Evolutionary conservation across 2,888 invertebrate species (phyloP), one percentile per base, ranked within the genome.

Genomic region (Agrilus mali): DNA sequence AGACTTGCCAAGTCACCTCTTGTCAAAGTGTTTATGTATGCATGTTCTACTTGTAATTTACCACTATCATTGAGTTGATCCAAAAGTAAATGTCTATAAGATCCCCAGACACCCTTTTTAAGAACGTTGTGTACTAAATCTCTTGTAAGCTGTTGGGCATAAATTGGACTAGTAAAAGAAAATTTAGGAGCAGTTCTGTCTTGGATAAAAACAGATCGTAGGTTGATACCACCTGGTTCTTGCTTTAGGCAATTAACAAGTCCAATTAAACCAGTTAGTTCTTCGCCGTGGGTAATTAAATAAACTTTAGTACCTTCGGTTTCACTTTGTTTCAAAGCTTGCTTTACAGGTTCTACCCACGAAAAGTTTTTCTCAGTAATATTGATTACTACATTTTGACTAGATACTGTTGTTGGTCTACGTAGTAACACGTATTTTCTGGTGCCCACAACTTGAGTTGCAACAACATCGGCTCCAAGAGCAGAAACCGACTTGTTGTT

Each of bases 1-100:
- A 93, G 75, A 55, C 87, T 94, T 15, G 94, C 81, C 52, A 98
- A 75, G 70, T 98, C 97, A 44, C 97, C 97, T 60, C 95, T 78
- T 13, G 82, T 83, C 54, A 93, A 65, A 2, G 93, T 86, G 69
- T 97, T 96, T 40, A 97, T 86, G 68, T 92, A 96, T 12, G 96
- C 96, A 69, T 95, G 90, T 63, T 92, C 86, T 43, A 90, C 86
- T 64, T 78, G 76, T 20, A 77, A 60, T 34, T 68, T 61, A 6
- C 63, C 54, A 43, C 54, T 60, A 36, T 64, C 63, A 38, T 49
- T 54, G 20, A 52, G 48, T 33, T 68, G 69, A 53, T 80, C 78
- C 46, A 87, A 66, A 50, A 70, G 72, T 48, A 93, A 66, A 65
- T 96, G 95, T 27, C 92, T 77, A 71, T 81, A 89, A 37, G 80